Evolutionary conservation across 1,140 invertebrate genomes (phyloP).

Genomic region (Drosophila lini): DNA sequence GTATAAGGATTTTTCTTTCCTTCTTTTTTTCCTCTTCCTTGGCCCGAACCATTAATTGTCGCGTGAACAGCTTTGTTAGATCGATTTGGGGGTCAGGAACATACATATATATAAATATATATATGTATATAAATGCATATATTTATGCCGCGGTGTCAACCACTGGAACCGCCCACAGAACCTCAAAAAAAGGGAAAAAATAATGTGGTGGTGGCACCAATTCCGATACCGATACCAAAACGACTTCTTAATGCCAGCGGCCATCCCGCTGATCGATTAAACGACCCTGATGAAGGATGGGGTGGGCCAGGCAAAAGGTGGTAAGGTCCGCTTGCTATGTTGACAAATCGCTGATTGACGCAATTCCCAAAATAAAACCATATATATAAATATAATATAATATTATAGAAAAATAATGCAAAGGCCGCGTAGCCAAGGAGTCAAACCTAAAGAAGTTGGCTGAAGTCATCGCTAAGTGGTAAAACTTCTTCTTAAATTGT

Average conservation of each 20-base stretch:
- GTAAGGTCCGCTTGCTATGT: conserved; percentile 39
- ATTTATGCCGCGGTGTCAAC: conserved; percentile 50
- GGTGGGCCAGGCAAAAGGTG: conserved; percentile 1
- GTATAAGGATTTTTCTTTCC: background rate
- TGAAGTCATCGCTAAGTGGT: background rate
- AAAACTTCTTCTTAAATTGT: background rate
- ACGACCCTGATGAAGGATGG: conserved; percentile 38
- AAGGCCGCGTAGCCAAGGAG: too few relatives aligned
- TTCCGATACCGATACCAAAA: conserved; percentile 28
- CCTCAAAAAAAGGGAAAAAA: background rate
- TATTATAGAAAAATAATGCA: background rate
- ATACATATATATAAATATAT: conserved; percentile 9
- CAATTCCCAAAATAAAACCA: conserved; percentile 47
- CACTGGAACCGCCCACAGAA: conserved; percentile 25
- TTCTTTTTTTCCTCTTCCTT: background rate
- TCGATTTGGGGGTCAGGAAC: conserved; percentile 57
- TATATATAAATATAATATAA: too few relatives aligned
- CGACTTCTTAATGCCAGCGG: conserved; percentile 64
- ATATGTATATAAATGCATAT: background rate
- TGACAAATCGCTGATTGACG: conserved; percentile 81
- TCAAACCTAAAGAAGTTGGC: background rate
- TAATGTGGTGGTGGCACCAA: conserved; percentile 50
- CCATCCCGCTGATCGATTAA: conserved; percentile 77
- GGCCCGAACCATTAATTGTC: conserved; percentile 71
- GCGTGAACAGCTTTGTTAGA: conserved; percentile 71